These are phyloP conservation scores for Clarias laeviceps DNA, from an alignment of 2,797 vertebrate species.

Conservation along the genomic window DNA sequence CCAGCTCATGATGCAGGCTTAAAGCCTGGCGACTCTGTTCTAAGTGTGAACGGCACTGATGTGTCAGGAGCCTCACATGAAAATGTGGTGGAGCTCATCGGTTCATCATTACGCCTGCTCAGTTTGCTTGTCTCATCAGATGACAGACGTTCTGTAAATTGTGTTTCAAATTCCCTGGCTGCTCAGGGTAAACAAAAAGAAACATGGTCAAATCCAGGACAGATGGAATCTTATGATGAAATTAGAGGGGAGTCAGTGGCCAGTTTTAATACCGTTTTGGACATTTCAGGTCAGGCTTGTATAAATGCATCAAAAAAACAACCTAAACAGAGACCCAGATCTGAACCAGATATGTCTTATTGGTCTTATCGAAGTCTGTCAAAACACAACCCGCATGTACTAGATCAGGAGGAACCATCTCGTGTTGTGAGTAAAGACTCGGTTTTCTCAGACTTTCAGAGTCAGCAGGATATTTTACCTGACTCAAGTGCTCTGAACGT, in stretches of 20 bases:
- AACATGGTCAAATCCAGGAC: conserved; percentile 71
- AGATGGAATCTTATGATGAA: conserved; percentile 64
- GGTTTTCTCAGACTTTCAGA: conserved; percentile 74
- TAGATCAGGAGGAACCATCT: conserved; percentile 68
- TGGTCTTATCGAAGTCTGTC: conserved; percentile 73
- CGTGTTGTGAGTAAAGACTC: conserved; percentile 71
- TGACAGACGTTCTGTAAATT: conserved; percentile 71
- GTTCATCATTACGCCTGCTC: conserved; percentile 85
- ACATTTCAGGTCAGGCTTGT: conserved; percentile 74
- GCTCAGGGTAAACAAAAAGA: conserved; percentile 72
- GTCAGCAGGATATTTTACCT: conserved; percentile 71
- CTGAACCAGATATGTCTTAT: conserved; percentile 81
- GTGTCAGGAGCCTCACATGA: conserved; percentile 87
- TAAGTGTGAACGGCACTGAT: conserved; percentile 85
- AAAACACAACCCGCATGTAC: conserved; percentile 55
- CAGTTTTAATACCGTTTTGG: conserved; percentile 86
- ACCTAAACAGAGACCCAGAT: conserved; percentile 80
- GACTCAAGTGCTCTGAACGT: conserved; percentile 87
- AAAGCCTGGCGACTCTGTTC: conserved; percentile 86
- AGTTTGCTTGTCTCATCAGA: conserved; percentile 79
- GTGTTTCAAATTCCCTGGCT: conserved; percentile 81
- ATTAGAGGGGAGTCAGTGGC: conserved; percentile 80
- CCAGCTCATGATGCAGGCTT: conserved; percentile 89
- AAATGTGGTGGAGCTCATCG: conserved; percentile 89
- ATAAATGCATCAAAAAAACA: conserved; percentile 54